A percentile compares a stretch with the other conserved stretches of the same genome.
Evolutionary conservation across 2,797 vertebrate species (phyloP).

Genomic region (Scarus forsteni): DNA sequence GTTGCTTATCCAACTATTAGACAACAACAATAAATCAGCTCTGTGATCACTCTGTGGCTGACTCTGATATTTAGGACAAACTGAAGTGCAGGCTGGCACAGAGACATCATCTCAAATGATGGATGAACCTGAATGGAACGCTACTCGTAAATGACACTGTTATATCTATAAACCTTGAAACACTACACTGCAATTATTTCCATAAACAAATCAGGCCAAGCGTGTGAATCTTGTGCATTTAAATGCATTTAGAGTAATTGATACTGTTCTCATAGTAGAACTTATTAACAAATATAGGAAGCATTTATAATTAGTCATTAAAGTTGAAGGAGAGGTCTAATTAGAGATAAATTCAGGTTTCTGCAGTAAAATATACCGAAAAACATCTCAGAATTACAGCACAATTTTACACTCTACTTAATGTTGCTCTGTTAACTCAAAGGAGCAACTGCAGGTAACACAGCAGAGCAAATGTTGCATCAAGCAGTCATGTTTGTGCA

Average conservation of each 20-base stretch:
- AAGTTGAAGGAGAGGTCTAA: background rate
- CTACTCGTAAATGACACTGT: slow-evolving; percentile 6
- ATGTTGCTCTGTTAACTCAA: slow-evolving; percentile 21
- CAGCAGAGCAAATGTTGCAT: slow-evolving; percentile 70
- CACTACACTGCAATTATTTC: background rate
- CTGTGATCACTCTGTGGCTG: slow-evolving; percentile 8
- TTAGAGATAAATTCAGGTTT: background rate
- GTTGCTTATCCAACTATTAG: background rate
- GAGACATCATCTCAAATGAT: slow-evolving; percentile 3
- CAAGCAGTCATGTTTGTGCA: slow-evolving; percentile 68
- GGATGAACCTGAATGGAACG: slow-evolving; percentile 18
- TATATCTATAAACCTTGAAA: background rate
- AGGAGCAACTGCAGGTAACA: slow-evolving; percentile 19
- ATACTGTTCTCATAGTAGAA: too few species aligned
- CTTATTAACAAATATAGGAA: too few species aligned
- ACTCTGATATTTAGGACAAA: slow-evolving; percentile 2
- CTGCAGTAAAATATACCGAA: too few species aligned
- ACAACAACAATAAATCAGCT: slow-evolving; percentile 17
- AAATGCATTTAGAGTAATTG: too few species aligned
- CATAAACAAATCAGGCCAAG: background rate
- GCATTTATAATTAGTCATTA: too few species aligned
- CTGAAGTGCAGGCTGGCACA: slow-evolving; percentile 6
- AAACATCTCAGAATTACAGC: background rate
- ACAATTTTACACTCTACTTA: slow-evolving; percentile 2
- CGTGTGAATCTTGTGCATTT: too few species aligned